A percentile compares a stretch with the other conserved stretches of the same genome.
Conservation (phyloP, 2,888 invertebrate species). For the Torymus aiolomorphi region DNA sequence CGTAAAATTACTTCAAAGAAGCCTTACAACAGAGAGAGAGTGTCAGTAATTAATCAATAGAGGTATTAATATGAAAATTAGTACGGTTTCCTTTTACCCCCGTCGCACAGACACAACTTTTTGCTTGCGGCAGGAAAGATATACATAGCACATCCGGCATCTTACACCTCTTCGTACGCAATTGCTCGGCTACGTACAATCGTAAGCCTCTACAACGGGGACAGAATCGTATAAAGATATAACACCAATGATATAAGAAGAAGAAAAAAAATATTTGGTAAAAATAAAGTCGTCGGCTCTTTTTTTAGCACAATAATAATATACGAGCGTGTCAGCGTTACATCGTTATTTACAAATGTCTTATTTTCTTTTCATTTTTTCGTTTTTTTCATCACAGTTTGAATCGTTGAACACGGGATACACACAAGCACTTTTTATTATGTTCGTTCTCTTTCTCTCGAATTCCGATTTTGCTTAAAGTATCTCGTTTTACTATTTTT, state of each 20-base stretch:
- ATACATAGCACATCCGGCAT: conserved; percentile 18
- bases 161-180: conserved; percentile 10
- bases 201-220: not conserved
- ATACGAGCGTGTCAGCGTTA: not conserved
- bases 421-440: conserved; percentile 29
- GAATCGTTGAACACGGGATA: conserved; percentile 56
- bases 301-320: conserved; percentile 22
- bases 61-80: too few species aligned
- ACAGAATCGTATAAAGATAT: not conserved
- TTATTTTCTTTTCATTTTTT: too few species aligned
- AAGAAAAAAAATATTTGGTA: not conserved
- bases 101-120: too few species aligned
- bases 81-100: too few species aligned
- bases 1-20: too few species aligned
- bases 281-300: conserved; percentile 2
- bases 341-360: conserved; percentile 49
- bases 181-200: not conserved
- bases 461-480: conserved; percentile 14
- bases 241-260: not conserved
- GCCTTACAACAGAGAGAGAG: too few species aligned
- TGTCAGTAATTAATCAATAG: too few species aligned
- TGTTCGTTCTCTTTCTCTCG: conserved; percentile 5
- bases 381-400: conserved; percentile 54
- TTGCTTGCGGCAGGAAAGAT: too few species aligned
- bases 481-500: conserved; percentile 9